A percentile compares a stretch with the other conserved stretches of the same genome.
Evolutionary conservation across 1,140 invertebrate genomes (phyloP).

Genomic region (Drosophila funebris): DNA sequence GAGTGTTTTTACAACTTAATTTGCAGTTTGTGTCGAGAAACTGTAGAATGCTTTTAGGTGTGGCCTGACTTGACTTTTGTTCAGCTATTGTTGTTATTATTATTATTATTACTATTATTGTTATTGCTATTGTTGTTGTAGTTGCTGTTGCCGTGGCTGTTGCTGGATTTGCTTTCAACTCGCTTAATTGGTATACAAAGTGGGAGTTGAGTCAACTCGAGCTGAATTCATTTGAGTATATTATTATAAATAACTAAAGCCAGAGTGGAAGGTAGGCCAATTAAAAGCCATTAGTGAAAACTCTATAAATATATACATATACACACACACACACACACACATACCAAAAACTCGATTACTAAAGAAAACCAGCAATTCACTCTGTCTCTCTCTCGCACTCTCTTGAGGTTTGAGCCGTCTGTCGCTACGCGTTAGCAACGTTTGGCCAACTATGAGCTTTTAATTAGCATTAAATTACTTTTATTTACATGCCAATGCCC

Average conservation of each 20-base stretch:
- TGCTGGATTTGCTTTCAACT: conserved; percentile 30
- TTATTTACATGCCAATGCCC: conserved; percentile 65
- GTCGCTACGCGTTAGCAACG: not conserved
- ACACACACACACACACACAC: not conserved
- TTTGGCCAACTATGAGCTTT: conserved; percentile 46
- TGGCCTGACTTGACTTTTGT: conserved; percentile 39
- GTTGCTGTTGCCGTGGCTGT: not conserved
- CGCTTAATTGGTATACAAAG: conserved; percentile 60
- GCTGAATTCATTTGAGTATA: conserved; percentile 43
- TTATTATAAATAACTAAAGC: conserved; percentile 69
- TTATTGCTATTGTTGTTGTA: conserved; percentile 1
- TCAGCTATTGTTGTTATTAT: conserved; percentile 25
- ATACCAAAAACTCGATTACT: not conserved
- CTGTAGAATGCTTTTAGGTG: conserved; percentile 62
- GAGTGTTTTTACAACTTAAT: conserved; percentile 66
- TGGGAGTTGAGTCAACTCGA: conserved; percentile 7
- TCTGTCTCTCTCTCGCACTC: no score
- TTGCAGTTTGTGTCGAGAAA: conserved; percentile 60
- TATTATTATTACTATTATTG: conserved; percentile 4
- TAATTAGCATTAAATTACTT: conserved; percentile 81
- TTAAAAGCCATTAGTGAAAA: conserved; percentile 73
- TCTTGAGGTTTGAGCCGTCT: not conserved
- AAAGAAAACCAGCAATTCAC: not conserved
- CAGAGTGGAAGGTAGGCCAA: conserved; percentile 55
- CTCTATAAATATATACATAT: conserved; percentile 13